Base-by-base conservation (phyloP, 2,797 vertebrate genomes). In the Notoglanidium macrostoma region DNA sequence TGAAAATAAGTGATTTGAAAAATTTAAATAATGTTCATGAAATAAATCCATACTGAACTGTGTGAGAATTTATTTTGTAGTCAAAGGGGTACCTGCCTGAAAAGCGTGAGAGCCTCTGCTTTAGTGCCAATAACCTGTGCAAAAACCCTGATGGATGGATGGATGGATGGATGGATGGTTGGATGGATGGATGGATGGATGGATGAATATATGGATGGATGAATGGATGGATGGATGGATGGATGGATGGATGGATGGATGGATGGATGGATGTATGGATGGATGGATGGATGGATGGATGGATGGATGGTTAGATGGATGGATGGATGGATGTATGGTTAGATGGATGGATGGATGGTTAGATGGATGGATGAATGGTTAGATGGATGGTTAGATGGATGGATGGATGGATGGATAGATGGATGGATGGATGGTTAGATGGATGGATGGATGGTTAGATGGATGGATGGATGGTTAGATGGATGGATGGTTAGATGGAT, bases 311-410 rank as follows among this genome's bases (percentile, higher is more conserved):
- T 4, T 55, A 2, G 54, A 23, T 57, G 8, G 23, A 63, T 3
- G 0, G 2, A 26, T 5, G 23, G 9, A 19, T 57, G 17, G 17
- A 21, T 21, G 5, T 0, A 0, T 57, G 55, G 8, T 0, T 57
- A 1, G 19, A 21, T 51, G 49, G 49, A 51, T 12, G 2, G 2
- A 51, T 51, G 11, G 19, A 21, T 51, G 49, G 49, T 8, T 12
- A 1, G 2, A 51, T 51, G 11, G 55, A 1, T 57, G 19, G 19
- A 59, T 59, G 57, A 19, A 23, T 23, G n/a, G n/a, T n/a, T n/a
- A n/a, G 12, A 54, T 54, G 12, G 12, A 54, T 54, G 51, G 51
- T n/a, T n/a, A n/a, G 12, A 54, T 54, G 12, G 12, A 54, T 54
- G 51, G 51, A 21, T 57, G 8, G 21, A 63, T 11, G 2, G 3